Evolutionary conservation across 2,888 invertebrate genomes (phyloP).

Genomic region (Acanthosoma haemorrhoidale): DNA sequence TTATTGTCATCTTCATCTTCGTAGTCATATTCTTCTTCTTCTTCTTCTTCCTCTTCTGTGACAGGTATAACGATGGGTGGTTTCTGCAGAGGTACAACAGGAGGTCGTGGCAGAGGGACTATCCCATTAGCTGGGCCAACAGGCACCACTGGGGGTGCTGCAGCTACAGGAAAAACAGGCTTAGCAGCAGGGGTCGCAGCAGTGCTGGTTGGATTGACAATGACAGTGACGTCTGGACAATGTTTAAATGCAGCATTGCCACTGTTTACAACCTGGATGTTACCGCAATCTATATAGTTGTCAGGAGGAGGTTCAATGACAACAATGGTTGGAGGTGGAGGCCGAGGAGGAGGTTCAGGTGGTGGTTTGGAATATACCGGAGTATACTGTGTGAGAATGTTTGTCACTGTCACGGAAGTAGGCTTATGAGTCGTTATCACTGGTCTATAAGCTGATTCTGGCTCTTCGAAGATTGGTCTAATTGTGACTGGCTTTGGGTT

Average conservation of each 20-base stretch:
- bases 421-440: slow-evolving; percentile 4
- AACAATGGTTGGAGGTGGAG: slow-evolving; percentile 35
- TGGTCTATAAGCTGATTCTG: neutral
- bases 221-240: slow-evolving; percentile 32
- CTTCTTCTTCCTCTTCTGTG: neutral
- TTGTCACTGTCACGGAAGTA: neutral
- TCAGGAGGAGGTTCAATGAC: slow-evolving; percentile 30
- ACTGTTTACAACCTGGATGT: slow-evolving; percentile 27
- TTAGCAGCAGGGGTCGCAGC: slow-evolving; percentile 13
- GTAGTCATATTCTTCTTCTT: slow-evolving; percentile 2
- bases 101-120: slow-evolving; percentile 5
- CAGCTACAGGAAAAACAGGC: slow-evolving; percentile 16
- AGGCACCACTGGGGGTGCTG: slow-evolving; percentile 13
- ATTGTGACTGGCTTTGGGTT: slow-evolving; percentile 13
- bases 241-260: slow-evolving; percentile 27
- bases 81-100: neutral
- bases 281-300: slow-evolving; percentile 32
- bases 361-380: slow-evolving; percentile 18
- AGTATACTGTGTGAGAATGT: neutral
- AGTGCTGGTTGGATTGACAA: slow-evolving; percentile 21
- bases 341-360: slow-evolving; percentile 31
- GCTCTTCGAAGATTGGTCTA: neutral
- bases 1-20: slow-evolving; percentile 32
- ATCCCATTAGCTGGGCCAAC: slow-evolving; percentile 9
- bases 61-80: neutral